A percentile compares a stretch with the other conserved stretches of the same genome.
Evolutionary conservation across 1,140 invertebrate genomes (phyloP).

Genomic region (Drosophila repleta): DNA sequence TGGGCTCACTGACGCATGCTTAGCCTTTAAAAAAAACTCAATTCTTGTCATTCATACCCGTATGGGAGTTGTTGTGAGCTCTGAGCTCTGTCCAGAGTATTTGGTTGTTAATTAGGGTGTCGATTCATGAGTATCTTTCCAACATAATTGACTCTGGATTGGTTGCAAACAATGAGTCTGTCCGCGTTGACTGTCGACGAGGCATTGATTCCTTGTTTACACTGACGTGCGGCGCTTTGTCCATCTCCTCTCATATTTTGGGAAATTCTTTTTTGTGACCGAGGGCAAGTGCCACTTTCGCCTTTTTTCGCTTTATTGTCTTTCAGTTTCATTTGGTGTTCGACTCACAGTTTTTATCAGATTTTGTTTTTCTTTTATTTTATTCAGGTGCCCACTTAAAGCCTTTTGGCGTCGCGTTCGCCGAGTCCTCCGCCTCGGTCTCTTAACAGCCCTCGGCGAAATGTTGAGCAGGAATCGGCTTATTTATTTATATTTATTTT

Average conservation of each 20-base stretch:
- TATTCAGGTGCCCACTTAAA: constrained; percentile 56
- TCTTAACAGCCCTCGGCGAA: constrained; percentile 42
- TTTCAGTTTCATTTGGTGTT: constrained; percentile 45
- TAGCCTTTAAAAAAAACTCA: constrained; percentile 24
- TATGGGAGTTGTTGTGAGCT: not conserved
- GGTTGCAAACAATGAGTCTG: not conserved
- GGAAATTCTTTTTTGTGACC: constrained; percentile 36
- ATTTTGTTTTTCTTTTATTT: constrained; percentile 46
- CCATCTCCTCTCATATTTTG: constrained; percentile 43
- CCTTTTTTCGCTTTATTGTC: constrained; percentile 64
- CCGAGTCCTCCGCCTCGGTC: constrained; percentile 41
- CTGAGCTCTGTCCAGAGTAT: not conserved
- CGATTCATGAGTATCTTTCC: not conserved
- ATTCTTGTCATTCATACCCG: constrained; percentile 31
- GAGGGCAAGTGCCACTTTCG: constrained; percentile 58
- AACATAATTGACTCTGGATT: not conserved
- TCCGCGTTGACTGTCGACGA: constrained; percentile 10
- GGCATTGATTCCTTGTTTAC: constrained; percentile 53
- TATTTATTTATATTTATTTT: constrained; percentile 68
- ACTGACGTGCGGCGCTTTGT: constrained; percentile 39
- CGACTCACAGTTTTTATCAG: constrained; percentile 39
- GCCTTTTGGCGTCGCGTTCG: constrained; percentile 34
- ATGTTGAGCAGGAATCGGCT: constrained; percentile 63
- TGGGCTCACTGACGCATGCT: constrained; percentile 22
- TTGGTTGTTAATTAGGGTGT: not conserved